A percentile compares a stretch with the other conserved stretches of the same genome.
phyloP scores from a whole-genome alignment of 1,140 invertebrate species.

The Sweltsa coloradensis region DNA sequence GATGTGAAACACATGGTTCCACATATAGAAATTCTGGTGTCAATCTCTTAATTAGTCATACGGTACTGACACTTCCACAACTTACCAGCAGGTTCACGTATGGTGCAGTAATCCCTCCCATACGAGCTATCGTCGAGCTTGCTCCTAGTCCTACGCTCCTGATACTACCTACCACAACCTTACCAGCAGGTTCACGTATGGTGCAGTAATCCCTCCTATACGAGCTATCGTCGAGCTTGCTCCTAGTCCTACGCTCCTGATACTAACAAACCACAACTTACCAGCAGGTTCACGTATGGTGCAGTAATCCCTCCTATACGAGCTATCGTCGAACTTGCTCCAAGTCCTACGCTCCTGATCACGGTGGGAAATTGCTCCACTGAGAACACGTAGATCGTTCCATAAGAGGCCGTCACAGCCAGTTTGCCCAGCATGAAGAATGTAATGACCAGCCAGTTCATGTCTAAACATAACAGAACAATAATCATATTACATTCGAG shows the following conservation, averaged over 20 bases:
- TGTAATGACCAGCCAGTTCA: conserved; percentile 41
- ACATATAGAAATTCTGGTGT: too few species aligned
- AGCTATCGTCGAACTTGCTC: conserved; percentile 62
- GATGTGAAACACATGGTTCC: too few species aligned
- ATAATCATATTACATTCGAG: too few species aligned
- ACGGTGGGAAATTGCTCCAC: conserved; percentile 76
- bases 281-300: conserved; percentile 52
- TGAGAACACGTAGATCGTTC: conserved; percentile 66
- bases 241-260: conserved; percentile 66
- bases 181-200: conserved; percentile 52
- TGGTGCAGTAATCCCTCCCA: not conserved
- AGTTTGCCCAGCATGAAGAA: conserved; percentile 72
- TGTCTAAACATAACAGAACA: too few species aligned
- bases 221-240: conserved; percentile 63
- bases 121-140: not conserved
- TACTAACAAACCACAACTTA: conserved; percentile 32
- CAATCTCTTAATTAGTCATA: too few species aligned
- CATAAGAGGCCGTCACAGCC: conserved; percentile 70
- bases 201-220: conserved; percentile 62
- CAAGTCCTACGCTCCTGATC: conserved; percentile 63
- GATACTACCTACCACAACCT: conserved; percentile 14
- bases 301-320: conserved; percentile 63
- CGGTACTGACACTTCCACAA: too few species aligned
- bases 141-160: not conserved
- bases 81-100: conserved; percentile 1